Evolutionary conservation across 2,797 vertebrate species (phyloP).

Genomic region (Sardinella longiceps): DNA sequence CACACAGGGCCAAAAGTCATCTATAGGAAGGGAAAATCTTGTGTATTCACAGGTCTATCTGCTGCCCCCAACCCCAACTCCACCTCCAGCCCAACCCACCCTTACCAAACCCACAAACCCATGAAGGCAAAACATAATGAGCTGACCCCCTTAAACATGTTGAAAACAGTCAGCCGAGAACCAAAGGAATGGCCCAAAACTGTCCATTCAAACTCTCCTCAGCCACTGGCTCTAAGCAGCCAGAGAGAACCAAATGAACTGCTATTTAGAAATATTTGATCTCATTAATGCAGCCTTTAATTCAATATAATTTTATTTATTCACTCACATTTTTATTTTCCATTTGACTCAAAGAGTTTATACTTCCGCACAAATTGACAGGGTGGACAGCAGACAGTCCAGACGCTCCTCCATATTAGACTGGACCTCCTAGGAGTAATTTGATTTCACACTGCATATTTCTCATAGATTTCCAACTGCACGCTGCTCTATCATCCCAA

Average conservation of each 20-base stretch:
- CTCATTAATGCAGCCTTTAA: not conserved
- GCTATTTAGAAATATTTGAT: not conserved
- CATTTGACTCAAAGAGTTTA: not conserved
- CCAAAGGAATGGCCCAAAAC: not conserved
- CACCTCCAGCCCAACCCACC: conserved; percentile 20
- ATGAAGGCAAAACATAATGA: not conserved
- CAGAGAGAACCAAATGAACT: not conserved
- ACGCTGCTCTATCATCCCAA: conserved; percentile 32
- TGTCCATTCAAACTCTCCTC: not conserved
- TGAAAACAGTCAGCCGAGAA: not conserved
- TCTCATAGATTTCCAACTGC: not conserved
- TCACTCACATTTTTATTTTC: not conserved
- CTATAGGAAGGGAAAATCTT: not conserved
- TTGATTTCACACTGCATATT: conserved; percentile 23
- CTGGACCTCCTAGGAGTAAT: not conserved
- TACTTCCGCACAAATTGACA: not conserved
- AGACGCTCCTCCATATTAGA: not conserved
- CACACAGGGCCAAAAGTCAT: not conserved
- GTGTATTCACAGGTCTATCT: not conserved
- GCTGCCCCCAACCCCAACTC: not conserved
- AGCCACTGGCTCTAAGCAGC: not conserved
- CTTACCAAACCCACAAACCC: not conserved
- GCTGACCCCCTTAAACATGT: not conserved
- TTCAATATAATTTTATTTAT: not conserved
- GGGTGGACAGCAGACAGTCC: not conserved